phyloP scores from a whole-genome alignment of 1,140 invertebrate genomes.

The Heterodera schachtii region DNA sequence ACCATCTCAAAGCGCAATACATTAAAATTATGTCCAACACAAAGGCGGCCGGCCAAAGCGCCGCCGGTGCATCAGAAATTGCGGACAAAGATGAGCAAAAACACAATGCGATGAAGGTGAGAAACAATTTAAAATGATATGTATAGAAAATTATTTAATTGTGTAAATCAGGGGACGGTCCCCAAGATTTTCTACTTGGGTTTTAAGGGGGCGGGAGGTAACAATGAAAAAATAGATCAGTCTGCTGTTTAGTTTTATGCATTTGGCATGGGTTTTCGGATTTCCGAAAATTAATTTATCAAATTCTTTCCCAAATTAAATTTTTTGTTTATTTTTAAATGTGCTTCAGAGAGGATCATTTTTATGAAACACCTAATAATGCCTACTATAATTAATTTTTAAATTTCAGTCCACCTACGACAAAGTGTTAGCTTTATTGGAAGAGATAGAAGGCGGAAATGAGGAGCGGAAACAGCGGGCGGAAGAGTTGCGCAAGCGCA shows the following conservation, averaged over 20 bases:
- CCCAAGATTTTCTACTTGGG: too few relatives aligned
- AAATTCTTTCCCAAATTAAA: too few relatives aligned
- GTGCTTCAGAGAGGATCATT: too few relatives aligned
- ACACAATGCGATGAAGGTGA: slow-evolving; percentile 44
- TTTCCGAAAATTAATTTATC: too few relatives aligned
- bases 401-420: slow-evolving; percentile 50
- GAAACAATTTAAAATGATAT: neutral
- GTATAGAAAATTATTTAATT: too few relatives aligned
- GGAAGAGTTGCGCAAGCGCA: slow-evolving; percentile 44
- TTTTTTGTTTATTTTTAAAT: too few relatives aligned
- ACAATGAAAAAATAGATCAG: too few relatives aligned
- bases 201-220: too few relatives aligned
- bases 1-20: slow-evolving; percentile 53
- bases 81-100: slow-evolving; percentile 45
- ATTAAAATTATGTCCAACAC: slow-evolving; percentile 55
- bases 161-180: too few relatives aligned
- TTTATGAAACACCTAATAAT: neutral
- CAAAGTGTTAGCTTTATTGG: slow-evolving; percentile 43
- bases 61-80: slow-evolving; percentile 44
- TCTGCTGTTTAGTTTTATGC: too few relatives aligned
- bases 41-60: slow-evolving; percentile 46
- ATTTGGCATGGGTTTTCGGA: too few relatives aligned
- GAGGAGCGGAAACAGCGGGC: slow-evolving; percentile 52
- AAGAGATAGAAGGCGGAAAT: slow-evolving; percentile 56
- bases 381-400: neutral